Percentiles rank a stretch among this genome's conserved stretches.
phyloP scores from a whole-genome alignment of 2,797 vertebrate genomes.

The Vireo griseus region DNA sequence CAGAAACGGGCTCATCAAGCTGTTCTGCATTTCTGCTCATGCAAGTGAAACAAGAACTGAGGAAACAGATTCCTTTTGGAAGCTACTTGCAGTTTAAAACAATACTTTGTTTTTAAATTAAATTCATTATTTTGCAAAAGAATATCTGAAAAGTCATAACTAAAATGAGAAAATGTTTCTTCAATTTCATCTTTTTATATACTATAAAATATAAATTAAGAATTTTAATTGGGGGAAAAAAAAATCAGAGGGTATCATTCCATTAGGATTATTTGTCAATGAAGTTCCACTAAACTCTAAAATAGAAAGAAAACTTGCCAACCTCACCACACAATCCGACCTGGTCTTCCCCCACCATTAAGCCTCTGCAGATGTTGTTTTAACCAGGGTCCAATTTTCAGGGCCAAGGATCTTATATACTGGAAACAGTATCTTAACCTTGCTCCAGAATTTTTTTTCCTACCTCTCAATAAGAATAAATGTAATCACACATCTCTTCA shows the following conservation, averaged over 20 bases:
- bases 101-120: neutral
- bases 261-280: neutral
- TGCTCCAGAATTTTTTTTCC: neutral
- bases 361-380: neutral
- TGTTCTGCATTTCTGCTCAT: neutral
- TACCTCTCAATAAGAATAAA: neutral
- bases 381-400: neutral
- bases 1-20: neutral
- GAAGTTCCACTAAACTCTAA: neutral
- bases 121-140: neutral
- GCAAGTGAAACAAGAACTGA: neutral
- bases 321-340: neutral
- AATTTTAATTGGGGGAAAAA: neutral
- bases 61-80: neutral
- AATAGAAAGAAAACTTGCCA: neutral
- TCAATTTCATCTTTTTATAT: neutral
- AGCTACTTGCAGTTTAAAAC: neutral
- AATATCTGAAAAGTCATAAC: neutral
- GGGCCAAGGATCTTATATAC: neutral
- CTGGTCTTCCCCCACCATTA: neutral
- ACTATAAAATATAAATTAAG: neutral
- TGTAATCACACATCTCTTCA: neutral
- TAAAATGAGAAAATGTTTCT: neutral
- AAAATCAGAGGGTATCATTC: neutral
- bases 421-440: neutral